These are phyloP conservation scores for Lasioglossum pauxillum DNA, from an alignment of 2,888 invertebrate genomes.

Conservation along the genomic window DNA sequence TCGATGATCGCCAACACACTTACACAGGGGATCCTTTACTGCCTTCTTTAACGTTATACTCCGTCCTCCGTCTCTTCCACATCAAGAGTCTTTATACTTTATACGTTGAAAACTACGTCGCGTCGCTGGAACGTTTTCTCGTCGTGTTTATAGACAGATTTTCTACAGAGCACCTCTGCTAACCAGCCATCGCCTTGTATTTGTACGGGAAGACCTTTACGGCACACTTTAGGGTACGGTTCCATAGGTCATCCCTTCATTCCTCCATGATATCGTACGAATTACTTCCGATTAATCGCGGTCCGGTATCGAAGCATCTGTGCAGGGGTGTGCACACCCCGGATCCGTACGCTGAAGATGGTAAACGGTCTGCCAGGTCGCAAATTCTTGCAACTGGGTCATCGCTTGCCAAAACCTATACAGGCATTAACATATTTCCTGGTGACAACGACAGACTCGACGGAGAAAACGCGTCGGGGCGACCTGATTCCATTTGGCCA, in stretches of 20 bases:
- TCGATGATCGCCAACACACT: background rate
- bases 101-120: background rate
- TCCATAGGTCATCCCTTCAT: background rate
- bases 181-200: background rate
- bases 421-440: background rate
- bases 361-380: background rate
- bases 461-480: background rate
- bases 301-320: background rate
- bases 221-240: background rate
- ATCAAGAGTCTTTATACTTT: background rate
- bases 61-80: background rate
- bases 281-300: background rate
- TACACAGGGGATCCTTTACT: background rate
- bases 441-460: conserved; percentile 60
- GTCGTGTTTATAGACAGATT: background rate
- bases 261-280: background rate
- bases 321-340: background rate
- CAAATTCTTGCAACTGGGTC: conserved; percentile 16
- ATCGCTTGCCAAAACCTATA: background rate
- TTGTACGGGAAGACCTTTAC: background rate
- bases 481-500: background rate
- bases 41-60: background rate
- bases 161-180: background rate
- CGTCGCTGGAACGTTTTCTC: background rate
- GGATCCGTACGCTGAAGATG: background rate